Percentiles rank a stretch among this genome's conserved stretches.
Conservation (phyloP, 2,888 invertebrate species). For the Exephanes ischioxanthus region DNA sequence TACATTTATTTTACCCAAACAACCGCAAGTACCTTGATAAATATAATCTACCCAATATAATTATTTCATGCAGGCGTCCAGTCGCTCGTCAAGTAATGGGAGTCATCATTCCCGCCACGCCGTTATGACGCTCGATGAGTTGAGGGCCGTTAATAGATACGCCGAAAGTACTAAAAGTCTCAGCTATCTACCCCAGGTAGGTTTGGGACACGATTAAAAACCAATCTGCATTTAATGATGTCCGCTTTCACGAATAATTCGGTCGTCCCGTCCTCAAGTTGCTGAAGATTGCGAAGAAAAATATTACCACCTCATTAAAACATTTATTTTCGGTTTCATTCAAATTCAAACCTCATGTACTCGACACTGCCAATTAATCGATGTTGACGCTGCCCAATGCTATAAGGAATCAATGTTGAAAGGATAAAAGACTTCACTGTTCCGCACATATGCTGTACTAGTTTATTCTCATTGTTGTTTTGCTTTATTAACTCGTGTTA, state of each 20-base stretch:
- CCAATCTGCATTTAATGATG: constrained; percentile 56
- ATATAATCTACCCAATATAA: neutral
- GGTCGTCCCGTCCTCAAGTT: constrained; percentile 51
- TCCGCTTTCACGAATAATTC: constrained; percentile 62
- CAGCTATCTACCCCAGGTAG: constrained; percentile 96
- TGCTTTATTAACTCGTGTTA: constrained; percentile 48
- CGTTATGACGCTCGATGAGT: constrained; percentile 93
- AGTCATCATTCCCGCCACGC: constrained; percentile 91
- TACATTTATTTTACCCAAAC: neutral
- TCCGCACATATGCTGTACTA: constrained; percentile 15
- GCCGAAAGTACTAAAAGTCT: constrained; percentile 96
- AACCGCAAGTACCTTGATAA: neutral
- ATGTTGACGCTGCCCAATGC: constrained; percentile 58
- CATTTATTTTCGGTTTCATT: constrained; percentile 53
- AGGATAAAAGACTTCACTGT: constrained; percentile 40
- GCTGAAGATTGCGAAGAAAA: constrained; percentile 51
- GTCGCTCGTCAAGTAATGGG: constrained; percentile 89
- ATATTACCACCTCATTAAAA: constrained; percentile 52
- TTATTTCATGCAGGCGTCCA: constrained; percentile 80
- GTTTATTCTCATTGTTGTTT: constrained; percentile 29
- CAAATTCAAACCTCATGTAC: constrained; percentile 47
- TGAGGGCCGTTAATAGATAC: constrained; percentile 94
- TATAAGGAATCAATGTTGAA: constrained; percentile 50
- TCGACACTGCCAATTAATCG: constrained; percentile 56
- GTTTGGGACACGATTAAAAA: constrained; percentile 81